phyloP scores from a whole-genome alignment of 2,113 vertebrate species.

The Poecilia latipinna region DNA sequence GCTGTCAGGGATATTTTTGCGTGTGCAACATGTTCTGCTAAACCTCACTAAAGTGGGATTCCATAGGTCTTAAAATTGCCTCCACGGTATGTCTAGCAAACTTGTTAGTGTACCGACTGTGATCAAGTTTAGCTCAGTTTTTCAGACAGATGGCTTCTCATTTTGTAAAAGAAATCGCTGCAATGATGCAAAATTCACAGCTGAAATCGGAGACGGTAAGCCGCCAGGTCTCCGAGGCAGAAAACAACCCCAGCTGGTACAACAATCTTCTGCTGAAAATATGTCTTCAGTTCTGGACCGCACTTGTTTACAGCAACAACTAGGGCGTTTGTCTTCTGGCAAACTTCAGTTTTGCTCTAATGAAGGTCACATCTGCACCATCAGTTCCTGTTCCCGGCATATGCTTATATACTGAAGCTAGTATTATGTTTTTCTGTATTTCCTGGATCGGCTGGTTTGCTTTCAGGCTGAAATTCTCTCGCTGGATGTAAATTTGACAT shows the following conservation, averaged over 20 bases:
- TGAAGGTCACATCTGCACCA: background rate
- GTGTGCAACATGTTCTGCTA: no score
- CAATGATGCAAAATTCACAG: constrained; percentile 2
- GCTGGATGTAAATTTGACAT: background rate
- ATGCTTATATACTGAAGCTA: background rate
- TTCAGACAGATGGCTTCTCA: background rate
- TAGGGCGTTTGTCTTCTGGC: background rate
- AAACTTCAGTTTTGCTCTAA: background rate
- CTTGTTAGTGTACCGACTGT: background rate
- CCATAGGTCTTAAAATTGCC: background rate
- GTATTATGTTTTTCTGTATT: background rate
- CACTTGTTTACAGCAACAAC: background rate
- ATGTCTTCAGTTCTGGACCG: background rate
- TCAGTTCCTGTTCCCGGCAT: background rate
- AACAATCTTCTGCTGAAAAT: background rate
- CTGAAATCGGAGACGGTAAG: background rate
- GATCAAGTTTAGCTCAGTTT: background rate
- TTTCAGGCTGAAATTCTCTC: background rate
- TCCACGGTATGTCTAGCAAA: background rate
- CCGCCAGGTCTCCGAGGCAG: background rate
- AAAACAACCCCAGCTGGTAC: constrained; percentile 7
- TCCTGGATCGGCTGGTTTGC: background rate
- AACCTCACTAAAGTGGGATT: background rate
- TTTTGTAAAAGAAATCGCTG: background rate
- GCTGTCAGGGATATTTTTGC: no score